A percentile compares a stretch with the other conserved stretches of the same genome.
These are phyloP conservation scores for Pangasius larnaudii DNA, from an alignment of 2,797 vertebrate genomes.

Conservation along the genomic window DNA sequence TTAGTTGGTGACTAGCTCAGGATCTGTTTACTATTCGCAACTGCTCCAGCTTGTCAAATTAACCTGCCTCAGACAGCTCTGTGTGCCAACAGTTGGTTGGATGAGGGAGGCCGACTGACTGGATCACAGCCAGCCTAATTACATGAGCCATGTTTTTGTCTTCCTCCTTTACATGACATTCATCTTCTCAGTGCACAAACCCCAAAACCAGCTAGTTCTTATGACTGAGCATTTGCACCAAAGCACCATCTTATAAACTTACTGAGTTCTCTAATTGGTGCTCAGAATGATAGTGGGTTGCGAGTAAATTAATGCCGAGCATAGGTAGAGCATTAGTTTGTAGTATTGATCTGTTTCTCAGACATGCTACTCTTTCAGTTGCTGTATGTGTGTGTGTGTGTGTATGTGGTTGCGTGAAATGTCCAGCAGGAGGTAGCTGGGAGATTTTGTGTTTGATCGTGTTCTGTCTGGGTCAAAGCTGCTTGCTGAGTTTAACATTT, in stretches of 20 bases:
- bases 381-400: conserved; percentile 21
- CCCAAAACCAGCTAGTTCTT: conserved; percentile 16
- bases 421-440: conserved; percentile 45
- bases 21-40: conserved; percentile 29
- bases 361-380: conserved; percentile 31
- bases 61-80: conserved; percentile 66
- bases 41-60: conserved; percentile 67
- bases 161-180: conserved; percentile 63
- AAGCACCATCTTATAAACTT: conserved; percentile 14
- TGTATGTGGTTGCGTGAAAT: conserved; percentile 34
- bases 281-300: conserved; percentile 18
- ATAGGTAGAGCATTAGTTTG: background rate
- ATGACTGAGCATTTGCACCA: conserved; percentile 21
- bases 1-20: conserved; percentile 22
- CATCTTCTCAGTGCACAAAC: conserved; percentile 54
- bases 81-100: conserved; percentile 73
- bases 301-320: background rate
- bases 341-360: conserved; percentile 53
- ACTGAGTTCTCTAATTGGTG: conserved; percentile 31
- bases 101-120: conserved; percentile 65
- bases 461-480: conserved; percentile 47
- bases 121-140: conserved; percentile 81
- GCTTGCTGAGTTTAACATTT: conserved; percentile 71
- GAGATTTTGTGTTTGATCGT: conserved; percentile 42
- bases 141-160: conserved; percentile 60